Evolutionary conservation across 2,113 vertebrate species (phyloP).

Genomic region (Zosterops lateralis): DNA sequence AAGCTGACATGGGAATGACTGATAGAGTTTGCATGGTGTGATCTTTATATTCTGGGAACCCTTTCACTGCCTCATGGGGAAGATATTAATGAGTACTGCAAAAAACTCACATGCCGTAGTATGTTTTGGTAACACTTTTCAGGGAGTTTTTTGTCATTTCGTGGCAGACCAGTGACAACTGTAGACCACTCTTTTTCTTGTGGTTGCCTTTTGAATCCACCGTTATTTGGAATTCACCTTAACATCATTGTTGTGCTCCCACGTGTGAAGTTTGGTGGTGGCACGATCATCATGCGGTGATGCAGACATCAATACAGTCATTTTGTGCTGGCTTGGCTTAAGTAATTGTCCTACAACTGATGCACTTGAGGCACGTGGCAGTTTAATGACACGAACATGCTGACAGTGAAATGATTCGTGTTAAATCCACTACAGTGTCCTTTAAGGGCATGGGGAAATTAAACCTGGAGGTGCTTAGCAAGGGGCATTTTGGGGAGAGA

Average conservation of each 20-base stretch:
- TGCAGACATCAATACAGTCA: not conserved
- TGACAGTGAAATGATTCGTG: not conserved
- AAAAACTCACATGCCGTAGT: not conserved
- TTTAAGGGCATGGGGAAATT: not conserved
- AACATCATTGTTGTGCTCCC: not conserved
- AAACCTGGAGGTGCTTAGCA: not conserved
- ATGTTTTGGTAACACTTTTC: not conserved
- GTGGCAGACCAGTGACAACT: not conserved
- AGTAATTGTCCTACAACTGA: slow-evolving; percentile 9
- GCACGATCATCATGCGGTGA: not conserved
- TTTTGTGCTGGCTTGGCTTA: not conserved
- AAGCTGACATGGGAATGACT: not conserved
- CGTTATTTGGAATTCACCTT: not conserved
- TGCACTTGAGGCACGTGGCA: not conserved
- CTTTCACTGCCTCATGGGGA: not conserved
- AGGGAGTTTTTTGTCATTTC: not conserved
- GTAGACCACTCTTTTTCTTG: not conserved
- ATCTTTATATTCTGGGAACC: not conserved
- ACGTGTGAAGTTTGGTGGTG: not conserved
- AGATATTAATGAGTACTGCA: not conserved
- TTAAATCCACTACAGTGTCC: not conserved
- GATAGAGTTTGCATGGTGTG: not conserved
- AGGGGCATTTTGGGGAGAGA: not conserved
- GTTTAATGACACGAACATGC: not conserved
- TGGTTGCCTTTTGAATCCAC: not conserved